A percentile compares a stretch with the other conserved stretches of the same genome.
Evolutionary conservation across 1,140 invertebrate genomes (phyloP).

Genomic region (Grapholita molesta): DNA sequence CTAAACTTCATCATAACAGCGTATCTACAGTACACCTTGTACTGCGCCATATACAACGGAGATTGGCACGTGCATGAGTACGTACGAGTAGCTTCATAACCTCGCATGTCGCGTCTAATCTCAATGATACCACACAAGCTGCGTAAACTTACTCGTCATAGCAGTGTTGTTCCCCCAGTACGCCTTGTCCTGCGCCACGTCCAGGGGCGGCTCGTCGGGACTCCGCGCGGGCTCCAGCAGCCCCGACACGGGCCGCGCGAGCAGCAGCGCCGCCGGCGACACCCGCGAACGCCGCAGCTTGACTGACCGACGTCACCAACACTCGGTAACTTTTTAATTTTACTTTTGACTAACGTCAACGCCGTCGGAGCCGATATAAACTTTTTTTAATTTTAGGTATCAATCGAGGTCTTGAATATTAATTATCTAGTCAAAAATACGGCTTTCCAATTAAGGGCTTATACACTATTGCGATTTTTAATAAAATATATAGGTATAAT

Average conservation of each 20-base stretch:
- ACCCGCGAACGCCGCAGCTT: constrained; percentile 69
- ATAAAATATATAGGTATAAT: not conserved
- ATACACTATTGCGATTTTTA: not conserved
- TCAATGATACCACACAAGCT: too few relatives aligned
- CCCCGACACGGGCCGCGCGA: constrained; percentile 66
- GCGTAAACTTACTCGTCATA: constrained; percentile 50
- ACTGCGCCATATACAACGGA: too few relatives aligned
- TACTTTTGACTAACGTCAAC: not conserved
- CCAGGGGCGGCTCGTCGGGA: constrained; percentile 71
- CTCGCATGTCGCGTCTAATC: too few relatives aligned
- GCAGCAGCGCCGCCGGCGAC: constrained; percentile 67
- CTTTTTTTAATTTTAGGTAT: constrained; percentile 13
- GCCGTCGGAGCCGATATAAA: not conserved
- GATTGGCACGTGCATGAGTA: too few relatives aligned
- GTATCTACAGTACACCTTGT: too few relatives aligned
- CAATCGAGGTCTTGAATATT: not conserved
- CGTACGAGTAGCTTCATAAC: too few relatives aligned
- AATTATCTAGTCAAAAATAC: not conserved
- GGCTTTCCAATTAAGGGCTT: not conserved
- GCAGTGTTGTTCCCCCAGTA: constrained; percentile 69
- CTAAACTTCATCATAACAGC: too few relatives aligned
- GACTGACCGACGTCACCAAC: constrained; percentile 25
- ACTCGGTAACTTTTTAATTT: not conserved
- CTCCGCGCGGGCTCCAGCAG: constrained; percentile 65
- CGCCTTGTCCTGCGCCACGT: constrained; percentile 74